Percentiles rank a stretch among this genome's conserved stretches.
Evolutionary conservation across 1,140 invertebrate genomes (phyloP).

Genomic region (Portunus trituberculatus): DNA sequence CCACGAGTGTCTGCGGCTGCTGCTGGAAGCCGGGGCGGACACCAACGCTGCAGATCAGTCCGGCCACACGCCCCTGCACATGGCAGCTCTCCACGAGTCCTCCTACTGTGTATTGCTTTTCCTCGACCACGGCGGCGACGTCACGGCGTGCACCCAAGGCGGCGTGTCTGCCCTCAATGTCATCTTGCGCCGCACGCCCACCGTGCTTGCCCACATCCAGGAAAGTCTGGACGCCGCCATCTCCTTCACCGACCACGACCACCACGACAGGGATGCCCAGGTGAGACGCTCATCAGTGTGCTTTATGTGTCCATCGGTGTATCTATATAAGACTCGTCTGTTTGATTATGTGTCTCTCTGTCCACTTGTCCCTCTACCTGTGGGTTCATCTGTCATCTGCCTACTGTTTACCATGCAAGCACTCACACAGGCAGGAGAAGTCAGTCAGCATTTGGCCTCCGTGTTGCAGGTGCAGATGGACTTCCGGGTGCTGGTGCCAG

Average conservation of each 20-base stretch:
- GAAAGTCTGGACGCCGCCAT: conserved; percentile 76
- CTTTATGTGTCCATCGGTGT: not conserved
- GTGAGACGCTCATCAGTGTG: conserved; percentile 39
- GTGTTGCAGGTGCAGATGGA: conserved; percentile 68
- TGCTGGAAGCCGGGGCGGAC: conserved; percentile 86
- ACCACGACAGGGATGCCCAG: conserved; percentile 73
- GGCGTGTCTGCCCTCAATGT: conserved; percentile 90
- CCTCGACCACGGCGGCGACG: conserved; percentile 90
- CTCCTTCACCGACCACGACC: conserved; percentile 73
- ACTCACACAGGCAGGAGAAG: too few species aligned
- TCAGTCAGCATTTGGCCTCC: too few species aligned
- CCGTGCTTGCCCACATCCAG: conserved; percentile 75
- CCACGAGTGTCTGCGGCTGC: conserved; percentile 74
- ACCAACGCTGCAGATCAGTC: conserved; percentile 93
- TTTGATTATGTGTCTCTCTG: not conserved
- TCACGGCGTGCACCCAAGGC: conserved; percentile 90
- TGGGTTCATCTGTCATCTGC: not conserved
- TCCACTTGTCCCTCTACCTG: not conserved
- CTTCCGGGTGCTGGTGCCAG: conserved; percentile 72
- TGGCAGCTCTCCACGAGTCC: conserved; percentile 92
- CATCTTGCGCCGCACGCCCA: conserved; percentile 82
- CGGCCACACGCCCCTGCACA: conserved; percentile 93
- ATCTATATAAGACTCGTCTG: not conserved
- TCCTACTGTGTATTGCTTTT: conserved; percentile 90
- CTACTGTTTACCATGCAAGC: too few species aligned